Evolutionary conservation across 2,797 vertebrate genomes (phyloP).

Genomic region (Characodon lateralis): DNA sequence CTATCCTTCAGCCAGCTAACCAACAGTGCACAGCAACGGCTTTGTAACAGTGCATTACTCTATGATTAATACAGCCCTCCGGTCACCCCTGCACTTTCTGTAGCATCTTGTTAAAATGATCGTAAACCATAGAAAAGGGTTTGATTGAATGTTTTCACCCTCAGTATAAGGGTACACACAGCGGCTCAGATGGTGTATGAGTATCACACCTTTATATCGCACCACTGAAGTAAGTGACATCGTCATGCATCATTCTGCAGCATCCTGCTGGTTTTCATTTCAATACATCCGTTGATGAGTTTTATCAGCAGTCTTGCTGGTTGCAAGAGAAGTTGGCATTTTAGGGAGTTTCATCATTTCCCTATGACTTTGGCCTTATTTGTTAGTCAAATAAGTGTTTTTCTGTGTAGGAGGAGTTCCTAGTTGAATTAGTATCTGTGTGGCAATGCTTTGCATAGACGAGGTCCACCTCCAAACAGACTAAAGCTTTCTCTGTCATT

Average conservation of each 20-base stretch:
- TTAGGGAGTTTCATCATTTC: slow-evolving; percentile 41
- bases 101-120: neutral
- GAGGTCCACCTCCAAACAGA: slow-evolving; percentile 48
- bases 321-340: slow-evolving; percentile 16
- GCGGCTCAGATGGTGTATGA: neutral
- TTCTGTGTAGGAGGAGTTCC: slow-evolving; percentile 52
- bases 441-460: slow-evolving; percentile 69
- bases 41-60: too few species aligned
- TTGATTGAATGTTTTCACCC: too few species aligned
- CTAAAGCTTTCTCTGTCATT: slow-evolving; percentile 33
- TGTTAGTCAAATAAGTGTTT: slow-evolving; percentile 79
- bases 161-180: neutral
- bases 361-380: slow-evolving; percentile 67
- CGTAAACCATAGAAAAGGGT: neutral
- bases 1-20: neutral
- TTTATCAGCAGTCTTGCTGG: neutral
- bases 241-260: neutral
- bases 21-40: too few species aligned
- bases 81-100: too few species aligned
- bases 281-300: neutral
- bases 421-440: slow-evolving; percentile 25
- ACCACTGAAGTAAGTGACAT: neutral
- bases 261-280: slow-evolving; percentile 2
- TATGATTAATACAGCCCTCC: too few species aligned
- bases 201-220: neutral